A percentile compares a stretch with the other conserved stretches of the same genome.
Evolutionary conservation across 2,113 vertebrate species (phyloP).

Genomic region (Cisticola juncidis): DNA sequence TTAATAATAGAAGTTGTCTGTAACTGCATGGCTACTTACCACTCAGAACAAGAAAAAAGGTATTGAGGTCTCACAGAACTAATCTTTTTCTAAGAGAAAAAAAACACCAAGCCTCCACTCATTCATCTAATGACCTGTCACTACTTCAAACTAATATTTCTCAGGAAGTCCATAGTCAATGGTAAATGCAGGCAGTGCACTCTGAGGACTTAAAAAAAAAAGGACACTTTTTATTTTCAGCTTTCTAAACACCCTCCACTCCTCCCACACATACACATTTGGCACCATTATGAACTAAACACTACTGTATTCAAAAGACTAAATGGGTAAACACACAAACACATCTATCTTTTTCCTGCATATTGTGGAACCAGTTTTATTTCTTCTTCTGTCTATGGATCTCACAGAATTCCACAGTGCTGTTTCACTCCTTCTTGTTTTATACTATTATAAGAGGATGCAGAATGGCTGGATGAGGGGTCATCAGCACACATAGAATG

Average conservation of each 20-base stretch:
- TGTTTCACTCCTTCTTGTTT: background rate
- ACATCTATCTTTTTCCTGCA: background rate
- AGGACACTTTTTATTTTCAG: background rate
- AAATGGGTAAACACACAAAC: background rate
- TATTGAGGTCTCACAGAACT: background rate
- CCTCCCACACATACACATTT: background rate
- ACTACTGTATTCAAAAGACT: background rate
- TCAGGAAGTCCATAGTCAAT: background rate
- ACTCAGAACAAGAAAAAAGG: background rate
- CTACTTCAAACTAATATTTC: background rate
- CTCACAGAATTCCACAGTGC: background rate
- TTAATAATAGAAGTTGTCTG: background rate
- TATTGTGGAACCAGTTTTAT: background rate
- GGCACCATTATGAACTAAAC: background rate
- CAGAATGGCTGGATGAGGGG: background rate
- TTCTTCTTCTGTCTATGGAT: background rate
- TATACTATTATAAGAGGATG: background rate
- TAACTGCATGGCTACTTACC: background rate
- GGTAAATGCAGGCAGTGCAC: background rate
- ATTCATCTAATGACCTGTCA: background rate
- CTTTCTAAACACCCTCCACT: background rate
- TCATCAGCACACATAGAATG: background rate
- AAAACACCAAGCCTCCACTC: background rate
- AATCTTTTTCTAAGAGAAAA: background rate
- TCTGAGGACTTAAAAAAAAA: background rate